Evolutionary conservation across 2,797 vertebrate species (phyloP).

Genomic region (Gymnothorax javanicus): DNA sequence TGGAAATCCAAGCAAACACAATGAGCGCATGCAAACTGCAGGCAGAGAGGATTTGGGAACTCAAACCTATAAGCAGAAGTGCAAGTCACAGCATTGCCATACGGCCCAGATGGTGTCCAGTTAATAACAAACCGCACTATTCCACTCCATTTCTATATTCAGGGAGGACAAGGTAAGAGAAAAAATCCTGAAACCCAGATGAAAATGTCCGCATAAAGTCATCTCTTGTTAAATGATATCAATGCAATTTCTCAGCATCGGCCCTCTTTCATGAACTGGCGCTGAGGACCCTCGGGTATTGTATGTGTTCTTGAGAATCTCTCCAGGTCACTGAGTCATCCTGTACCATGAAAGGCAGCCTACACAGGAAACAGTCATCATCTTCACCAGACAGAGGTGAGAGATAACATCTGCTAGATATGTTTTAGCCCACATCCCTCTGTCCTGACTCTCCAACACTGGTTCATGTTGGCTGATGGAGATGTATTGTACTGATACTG

Average conservation of each 20-base stretch:
- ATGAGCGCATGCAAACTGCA: background rate
- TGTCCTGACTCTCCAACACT: background rate
- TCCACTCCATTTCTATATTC: background rate
- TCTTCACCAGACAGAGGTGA: constrained; percentile 2
- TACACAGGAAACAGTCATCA: constrained; percentile 15
- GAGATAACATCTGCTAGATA: background rate
- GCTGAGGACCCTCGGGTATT: background rate
- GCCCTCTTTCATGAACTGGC: background rate
- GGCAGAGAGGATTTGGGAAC: no score
- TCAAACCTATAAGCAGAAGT: no score
- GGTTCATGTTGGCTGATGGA: no score
- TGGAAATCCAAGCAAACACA: background rate
- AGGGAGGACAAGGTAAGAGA: background rate
- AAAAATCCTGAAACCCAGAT: background rate
- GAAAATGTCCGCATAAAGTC: background rate
- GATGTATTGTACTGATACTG: no score
- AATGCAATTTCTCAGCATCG: background rate
- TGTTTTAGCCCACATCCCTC: background rate
- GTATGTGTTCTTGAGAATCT: constrained; percentile 23
- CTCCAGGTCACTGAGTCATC: constrained; percentile 17
- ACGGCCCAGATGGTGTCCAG: no score
- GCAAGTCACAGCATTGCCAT: no score
- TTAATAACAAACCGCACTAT: background rate
- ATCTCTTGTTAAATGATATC: background rate
- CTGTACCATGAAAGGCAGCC: constrained; percentile 20